These are phyloP conservation scores for Perccottus glenii DNA, from an alignment of 2,113 vertebrate genomes.

Conservation along the genomic window DNA sequence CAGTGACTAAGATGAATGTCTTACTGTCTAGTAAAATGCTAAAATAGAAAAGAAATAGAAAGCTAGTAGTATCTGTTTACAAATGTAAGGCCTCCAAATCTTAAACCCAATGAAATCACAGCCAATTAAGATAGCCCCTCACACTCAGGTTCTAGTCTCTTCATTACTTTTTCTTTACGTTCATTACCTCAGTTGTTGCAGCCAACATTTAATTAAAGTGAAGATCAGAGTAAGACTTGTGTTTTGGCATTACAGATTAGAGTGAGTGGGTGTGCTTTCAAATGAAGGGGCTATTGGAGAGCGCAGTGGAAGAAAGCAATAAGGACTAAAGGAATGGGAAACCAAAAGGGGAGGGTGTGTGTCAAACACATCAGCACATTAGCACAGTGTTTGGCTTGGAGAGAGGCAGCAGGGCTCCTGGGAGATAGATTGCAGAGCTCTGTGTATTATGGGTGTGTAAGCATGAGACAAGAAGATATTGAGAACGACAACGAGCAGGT, in stretches of 20 bases:
- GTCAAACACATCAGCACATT: conserved; percentile 61
- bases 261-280: conserved; percentile 4
- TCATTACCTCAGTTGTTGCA: conserved; percentile 20
- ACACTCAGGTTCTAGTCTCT: conserved; percentile 10
- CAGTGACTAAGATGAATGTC: neutral
- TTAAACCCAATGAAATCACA: conserved; percentile 10
- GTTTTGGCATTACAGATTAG: conserved; percentile 7
- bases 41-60: neutral
- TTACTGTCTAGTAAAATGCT: neutral
- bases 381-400: conserved; percentile 54
- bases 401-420: conserved; percentile 46
- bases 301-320: conserved; percentile 22
- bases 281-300: neutral
- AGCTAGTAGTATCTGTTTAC: conserved; percentile 2
- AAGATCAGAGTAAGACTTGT: conserved; percentile 12
- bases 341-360: conserved; percentile 1
- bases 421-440: conserved; percentile 45
- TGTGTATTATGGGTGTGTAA: conserved; percentile 13
- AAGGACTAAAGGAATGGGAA: conserved; percentile 8
- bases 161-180: conserved; percentile 36
- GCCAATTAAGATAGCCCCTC: conserved; percentile 12
- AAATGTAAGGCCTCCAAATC: conserved; percentile 5
- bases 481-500: conserved; percentile 2
- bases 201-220: conserved; percentile 21
- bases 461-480: conserved; percentile 4